These are phyloP conservation scores for Matsumurasca onukii DNA, from an alignment of 1,140 invertebrate genomes.

Conservation along the genomic window DNA sequence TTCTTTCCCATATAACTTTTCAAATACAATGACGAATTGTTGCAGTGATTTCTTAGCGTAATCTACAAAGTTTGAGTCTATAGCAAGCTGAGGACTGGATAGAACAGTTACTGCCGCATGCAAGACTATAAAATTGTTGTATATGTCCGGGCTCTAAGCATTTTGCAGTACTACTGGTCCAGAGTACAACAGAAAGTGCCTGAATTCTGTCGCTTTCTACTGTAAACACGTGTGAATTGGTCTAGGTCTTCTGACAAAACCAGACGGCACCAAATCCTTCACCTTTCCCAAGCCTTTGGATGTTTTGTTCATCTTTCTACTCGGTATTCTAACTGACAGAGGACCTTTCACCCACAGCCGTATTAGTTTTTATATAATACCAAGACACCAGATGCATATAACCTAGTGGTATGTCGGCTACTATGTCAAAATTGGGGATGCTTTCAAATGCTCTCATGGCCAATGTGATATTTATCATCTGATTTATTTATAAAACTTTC, in stretches of 20 bases:
- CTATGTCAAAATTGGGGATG: no score
- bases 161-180: background rate
- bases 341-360: conserved; percentile 10
- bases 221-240: background rate
- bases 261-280: background rate
- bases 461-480: no score
- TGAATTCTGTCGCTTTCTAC: background rate
- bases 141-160: background rate
- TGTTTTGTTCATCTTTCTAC: conserved; percentile 12
- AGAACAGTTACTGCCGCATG: background rate
- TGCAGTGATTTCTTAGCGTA: background rate
- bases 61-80: background rate
- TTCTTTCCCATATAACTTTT: background rate
- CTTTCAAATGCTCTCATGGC: no score
- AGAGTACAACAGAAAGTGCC: background rate
- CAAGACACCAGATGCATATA: conserved; percentile 21
- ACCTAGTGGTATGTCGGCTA: no score
- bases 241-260: background rate
- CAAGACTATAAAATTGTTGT: background rate
- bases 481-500: no score
- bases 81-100: background rate
- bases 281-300: conserved; percentile 1
- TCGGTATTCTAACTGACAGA: conserved; percentile 23
- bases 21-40: background rate
- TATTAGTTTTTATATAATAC: conserved; percentile 19